Evolutionary conservation across 2,113 vertebrate species (phyloP).

Genomic region (Marmota flaviventris): DNA sequence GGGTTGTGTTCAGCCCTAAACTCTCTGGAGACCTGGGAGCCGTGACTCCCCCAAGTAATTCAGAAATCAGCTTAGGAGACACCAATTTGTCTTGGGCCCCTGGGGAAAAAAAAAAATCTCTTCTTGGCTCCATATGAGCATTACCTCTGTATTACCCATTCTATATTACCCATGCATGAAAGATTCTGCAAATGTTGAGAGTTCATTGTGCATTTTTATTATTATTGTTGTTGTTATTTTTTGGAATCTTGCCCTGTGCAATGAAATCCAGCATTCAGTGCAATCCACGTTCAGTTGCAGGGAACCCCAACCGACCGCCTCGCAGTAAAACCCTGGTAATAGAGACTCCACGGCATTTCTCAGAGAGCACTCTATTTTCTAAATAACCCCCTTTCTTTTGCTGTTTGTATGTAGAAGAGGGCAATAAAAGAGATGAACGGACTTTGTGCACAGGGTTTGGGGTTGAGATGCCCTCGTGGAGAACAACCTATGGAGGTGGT

Average conservation of each 20-base stretch:
- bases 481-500: neutral
- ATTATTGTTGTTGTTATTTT: neutral
- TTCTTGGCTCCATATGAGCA: neutral
- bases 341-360: neutral
- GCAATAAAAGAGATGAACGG: constrained; percentile 14
- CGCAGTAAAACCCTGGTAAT: constrained; percentile 5
- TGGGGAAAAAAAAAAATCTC: neutral
- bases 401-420: constrained; percentile 14
- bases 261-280: neutral
- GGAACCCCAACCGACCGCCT: neutral
- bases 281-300: neutral
- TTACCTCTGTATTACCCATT: neutral
- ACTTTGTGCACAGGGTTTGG: neutral
- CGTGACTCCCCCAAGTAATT: neutral
- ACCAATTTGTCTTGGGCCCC: neutral
- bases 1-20: neutral
- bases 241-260: neutral
- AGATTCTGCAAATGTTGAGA: neutral
- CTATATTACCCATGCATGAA: neutral
- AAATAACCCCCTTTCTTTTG: neutral
- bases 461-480: neutral
- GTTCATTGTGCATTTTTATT: neutral
- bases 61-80: neutral
- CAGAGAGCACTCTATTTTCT: constrained; percentile 53
- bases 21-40: neutral